These are phyloP conservation scores for Drosophila rhopaloa DNA, from an alignment of 1,140 invertebrate species.

Conservation along the genomic window DNA sequence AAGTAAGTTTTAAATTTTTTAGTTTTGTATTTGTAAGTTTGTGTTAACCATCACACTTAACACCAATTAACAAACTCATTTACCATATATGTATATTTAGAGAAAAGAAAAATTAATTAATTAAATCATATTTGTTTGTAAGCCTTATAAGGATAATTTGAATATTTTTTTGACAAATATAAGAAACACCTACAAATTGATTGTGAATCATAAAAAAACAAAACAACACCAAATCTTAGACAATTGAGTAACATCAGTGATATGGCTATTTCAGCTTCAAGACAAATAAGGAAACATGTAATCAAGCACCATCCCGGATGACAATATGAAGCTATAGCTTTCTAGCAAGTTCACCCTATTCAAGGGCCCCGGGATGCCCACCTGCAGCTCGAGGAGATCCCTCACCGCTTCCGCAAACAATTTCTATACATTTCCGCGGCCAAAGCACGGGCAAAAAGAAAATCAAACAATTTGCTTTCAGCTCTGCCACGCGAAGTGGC, in stretches of 20 bases:
- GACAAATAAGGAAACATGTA: neutral
- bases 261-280: neutral
- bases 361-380: constrained; percentile 36
- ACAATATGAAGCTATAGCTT: neutral
- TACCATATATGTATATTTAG: neutral
- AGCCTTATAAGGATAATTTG: neutral
- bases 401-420: constrained; percentile 57
- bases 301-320: neutral
- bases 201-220: no score
- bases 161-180: neutral
- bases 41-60: no score
- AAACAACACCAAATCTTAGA: neutral
- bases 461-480: constrained; percentile 69
- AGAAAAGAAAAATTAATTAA: neutral
- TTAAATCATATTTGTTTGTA: neutral
- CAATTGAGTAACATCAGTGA: neutral
- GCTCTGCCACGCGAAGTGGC: constrained; percentile 55
- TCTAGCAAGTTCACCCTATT: constrained; percentile 20
- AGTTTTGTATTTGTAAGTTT: no score
- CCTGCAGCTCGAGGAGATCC: constrained; percentile 38
- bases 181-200: neutral
- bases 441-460: constrained; percentile 47
- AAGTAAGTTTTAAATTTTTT: no score
- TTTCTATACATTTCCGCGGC: constrained; percentile 66
- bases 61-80: neutral